Evolutionary conservation across 2,797 vertebrate species (phyloP).

Genomic region (Gouania willdenowi): DNA sequence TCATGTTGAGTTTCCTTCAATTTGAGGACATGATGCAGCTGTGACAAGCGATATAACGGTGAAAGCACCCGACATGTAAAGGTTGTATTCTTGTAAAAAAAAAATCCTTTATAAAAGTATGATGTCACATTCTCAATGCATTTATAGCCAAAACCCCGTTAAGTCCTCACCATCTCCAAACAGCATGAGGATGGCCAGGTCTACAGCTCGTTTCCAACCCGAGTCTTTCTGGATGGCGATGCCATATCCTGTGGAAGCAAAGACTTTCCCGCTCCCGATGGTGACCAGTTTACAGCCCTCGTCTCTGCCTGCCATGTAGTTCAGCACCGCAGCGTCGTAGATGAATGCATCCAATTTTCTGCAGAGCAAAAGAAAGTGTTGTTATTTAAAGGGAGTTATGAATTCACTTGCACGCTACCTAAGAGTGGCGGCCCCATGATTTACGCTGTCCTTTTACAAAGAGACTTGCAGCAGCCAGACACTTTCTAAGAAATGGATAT

Average conservation of each 20-base stretch:
- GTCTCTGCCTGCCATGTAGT: slow-evolving; percentile 98
- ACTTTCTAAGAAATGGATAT: no score
- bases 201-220: slow-evolving; percentile 95
- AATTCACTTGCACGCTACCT: background rate
- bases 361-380: slow-evolving; percentile 5
- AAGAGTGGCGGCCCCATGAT: no score
- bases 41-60: no score
- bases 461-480: no score
- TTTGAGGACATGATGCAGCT: no score
- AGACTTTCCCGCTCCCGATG: slow-evolving; percentile 96
- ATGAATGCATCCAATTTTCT: slow-evolving; percentile 99
- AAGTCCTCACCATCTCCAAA: slow-evolving; percentile 87
- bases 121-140: no score
- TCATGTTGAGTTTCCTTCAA: no score
- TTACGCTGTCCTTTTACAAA: no score
- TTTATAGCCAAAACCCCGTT: no score
- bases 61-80: no score
- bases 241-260: slow-evolving; percentile 96
- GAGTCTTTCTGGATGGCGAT: slow-evolving; percentile 98
- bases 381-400: background rate
- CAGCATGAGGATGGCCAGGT: slow-evolving; percentile 92
- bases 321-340: slow-evolving; percentile 96
- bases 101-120: no score
- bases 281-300: slow-evolving; percentile 98
- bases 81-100: no score